Percentiles rank a stretch among this genome's conserved stretches.
phyloP scores from a whole-genome alignment of 2,797 vertebrate species.

The Anguilla marmorata region DNA sequence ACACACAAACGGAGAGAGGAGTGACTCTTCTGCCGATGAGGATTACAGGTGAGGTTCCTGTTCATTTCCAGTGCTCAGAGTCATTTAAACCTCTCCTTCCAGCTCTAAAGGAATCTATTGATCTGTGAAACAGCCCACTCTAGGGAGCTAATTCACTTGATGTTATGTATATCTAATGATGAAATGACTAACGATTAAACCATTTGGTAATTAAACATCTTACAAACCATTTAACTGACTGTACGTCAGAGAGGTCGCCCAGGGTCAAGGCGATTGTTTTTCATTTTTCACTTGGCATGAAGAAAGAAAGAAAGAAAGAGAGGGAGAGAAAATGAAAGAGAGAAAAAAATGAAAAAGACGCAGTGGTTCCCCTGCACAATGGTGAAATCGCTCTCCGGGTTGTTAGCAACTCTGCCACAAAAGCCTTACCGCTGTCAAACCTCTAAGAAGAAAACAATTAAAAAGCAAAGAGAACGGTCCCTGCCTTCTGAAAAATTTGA shows the following conservation, averaged over 20 bases:
- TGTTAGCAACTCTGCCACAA: slow-evolving; percentile 65
- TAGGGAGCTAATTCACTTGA: slow-evolving; percentile 93
- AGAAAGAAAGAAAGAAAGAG: slow-evolving; percentile 22
- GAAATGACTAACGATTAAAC: slow-evolving; percentile 95
- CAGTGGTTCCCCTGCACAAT: slow-evolving; percentile 61
- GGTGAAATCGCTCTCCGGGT: slow-evolving; percentile 68
- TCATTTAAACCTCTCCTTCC: slow-evolving; percentile 78
- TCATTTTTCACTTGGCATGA: slow-evolving; percentile 56
- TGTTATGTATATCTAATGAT: slow-evolving; percentile 94
- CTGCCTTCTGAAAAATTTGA: slow-evolving; percentile 36
- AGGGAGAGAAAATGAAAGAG: slow-evolving; percentile 21
- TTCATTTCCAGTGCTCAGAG: slow-evolving; percentile 63
- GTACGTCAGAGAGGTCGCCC: slow-evolving; percentile 79
- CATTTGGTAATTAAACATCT: slow-evolving; percentile 97
- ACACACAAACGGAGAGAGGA: slow-evolving; percentile 71
- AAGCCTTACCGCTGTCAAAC: slow-evolving; percentile 66
- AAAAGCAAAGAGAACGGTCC: slow-evolving; percentile 43
- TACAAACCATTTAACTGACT: slow-evolving; percentile 94
- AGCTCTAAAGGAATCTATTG: slow-evolving; percentile 91
- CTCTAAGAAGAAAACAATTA: slow-evolving; percentile 66
- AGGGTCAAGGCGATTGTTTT: slow-evolving; percentile 79
- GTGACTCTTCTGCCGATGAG: slow-evolving; percentile 54
- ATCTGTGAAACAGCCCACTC: slow-evolving; percentile 93
- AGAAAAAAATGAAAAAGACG: slow-evolving; percentile 37
- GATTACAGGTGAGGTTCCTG: slow-evolving; percentile 65